phyloP scores from a whole-genome alignment of 2,113 vertebrate genomes.

The Pterocles gutturalis region DNA sequence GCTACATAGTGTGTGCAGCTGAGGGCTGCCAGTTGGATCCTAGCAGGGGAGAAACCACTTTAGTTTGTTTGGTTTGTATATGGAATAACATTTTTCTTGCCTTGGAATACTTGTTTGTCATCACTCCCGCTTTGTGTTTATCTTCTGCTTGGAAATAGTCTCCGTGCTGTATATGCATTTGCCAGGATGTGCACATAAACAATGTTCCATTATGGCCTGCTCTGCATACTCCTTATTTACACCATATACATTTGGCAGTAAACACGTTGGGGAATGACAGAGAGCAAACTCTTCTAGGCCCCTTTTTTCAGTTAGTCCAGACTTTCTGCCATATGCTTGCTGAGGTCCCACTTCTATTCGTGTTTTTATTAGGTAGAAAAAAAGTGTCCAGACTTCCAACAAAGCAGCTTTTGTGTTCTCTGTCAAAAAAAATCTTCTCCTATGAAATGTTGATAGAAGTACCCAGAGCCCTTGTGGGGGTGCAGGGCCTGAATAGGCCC shows the following conservation, averaged over 20 bases:
- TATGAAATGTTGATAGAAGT: constrained; percentile 68
- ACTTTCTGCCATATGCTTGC: constrained; percentile 71
- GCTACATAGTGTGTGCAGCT: constrained; percentile 49
- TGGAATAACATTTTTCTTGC: constrained; percentile 73
- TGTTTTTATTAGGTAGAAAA: constrained; percentile 73
- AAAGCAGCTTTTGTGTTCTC: constrained; percentile 76
- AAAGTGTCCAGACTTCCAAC: constrained; percentile 72
- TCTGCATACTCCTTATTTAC: constrained; percentile 56
- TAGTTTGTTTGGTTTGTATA: constrained; percentile 69
- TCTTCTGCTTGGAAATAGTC: constrained; percentile 63
- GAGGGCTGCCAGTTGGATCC: constrained; percentile 65
- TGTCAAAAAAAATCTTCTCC: constrained; percentile 76
- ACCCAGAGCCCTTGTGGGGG: constrained; percentile 49
- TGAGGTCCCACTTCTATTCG: constrained; percentile 70
- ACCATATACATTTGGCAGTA: constrained; percentile 57
- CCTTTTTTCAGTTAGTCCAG: constrained; percentile 49
- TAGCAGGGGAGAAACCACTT: constrained; percentile 68
- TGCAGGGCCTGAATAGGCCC: constrained; percentile 42
- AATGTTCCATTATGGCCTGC: constrained; percentile 46
- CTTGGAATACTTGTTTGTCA: constrained; percentile 71
- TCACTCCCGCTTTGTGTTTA: constrained; percentile 67
- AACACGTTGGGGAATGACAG: not conserved
- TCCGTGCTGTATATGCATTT: constrained; percentile 46
- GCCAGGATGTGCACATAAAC: constrained; percentile 69
- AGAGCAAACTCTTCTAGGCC: constrained; percentile 33